Percentiles rank a stretch among this genome's conserved stretches.
Conservation (phyloP, 37 sponge, comb jelly and placozoan species). For the Mnemiopsis leidyi region DNA sequence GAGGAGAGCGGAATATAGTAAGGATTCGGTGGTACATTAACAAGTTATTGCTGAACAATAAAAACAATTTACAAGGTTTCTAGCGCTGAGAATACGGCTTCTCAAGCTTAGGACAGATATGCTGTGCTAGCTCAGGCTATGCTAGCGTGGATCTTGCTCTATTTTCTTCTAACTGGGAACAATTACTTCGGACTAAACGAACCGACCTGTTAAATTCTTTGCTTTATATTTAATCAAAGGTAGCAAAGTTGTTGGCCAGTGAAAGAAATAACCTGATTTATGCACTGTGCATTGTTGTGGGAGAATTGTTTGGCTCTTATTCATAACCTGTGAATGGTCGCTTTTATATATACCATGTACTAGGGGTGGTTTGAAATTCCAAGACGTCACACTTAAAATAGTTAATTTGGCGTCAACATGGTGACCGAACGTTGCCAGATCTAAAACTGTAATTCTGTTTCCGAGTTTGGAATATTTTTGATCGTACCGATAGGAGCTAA, state of each 20-base stretch:
- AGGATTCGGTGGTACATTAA: not conserved
- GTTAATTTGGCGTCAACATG: too few relatives aligned
- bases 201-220: not conserved
- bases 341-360: too few relatives aligned
- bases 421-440: too few relatives aligned
- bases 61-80: slow-evolving; percentile 43
- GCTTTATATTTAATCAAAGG: not conserved
- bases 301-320: too few relatives aligned
- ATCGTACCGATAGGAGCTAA: too few relatives aligned
- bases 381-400: too few relatives aligned
- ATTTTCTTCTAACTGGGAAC: not conserved
- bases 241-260: not conserved
- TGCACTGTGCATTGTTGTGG: too few relatives aligned
- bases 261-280: too few relatives aligned
- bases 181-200: not conserved
- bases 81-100: slow-evolving; percentile 30
- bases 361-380: too few relatives aligned
- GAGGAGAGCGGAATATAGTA: not conserved
- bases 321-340: too few relatives aligned
- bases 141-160: not conserved
- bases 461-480: too few relatives aligned
- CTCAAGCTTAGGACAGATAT: not conserved
- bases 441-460: too few relatives aligned
- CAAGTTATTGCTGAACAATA: slow-evolving; percentile 44
- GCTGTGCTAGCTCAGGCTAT: not conserved